Evolutionary conservation across 2,888 invertebrate genomes (phyloP).

Genomic region (Rapana venosa): DNA sequence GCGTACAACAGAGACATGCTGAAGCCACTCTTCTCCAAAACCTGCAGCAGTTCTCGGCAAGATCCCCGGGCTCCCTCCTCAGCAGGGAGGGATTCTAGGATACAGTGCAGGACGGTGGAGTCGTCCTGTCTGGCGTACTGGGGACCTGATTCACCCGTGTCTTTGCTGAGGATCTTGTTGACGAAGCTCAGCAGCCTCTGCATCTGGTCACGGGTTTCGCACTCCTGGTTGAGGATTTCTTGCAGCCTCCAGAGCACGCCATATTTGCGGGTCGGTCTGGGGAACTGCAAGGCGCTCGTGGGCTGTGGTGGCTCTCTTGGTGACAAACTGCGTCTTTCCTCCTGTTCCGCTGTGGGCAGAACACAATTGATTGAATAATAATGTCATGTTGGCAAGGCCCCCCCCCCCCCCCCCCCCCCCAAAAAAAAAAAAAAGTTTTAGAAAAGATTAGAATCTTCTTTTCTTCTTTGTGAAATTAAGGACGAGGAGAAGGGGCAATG

Average conservation of each 20-base stretch:
- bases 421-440: too few species aligned
- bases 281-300: background rate
- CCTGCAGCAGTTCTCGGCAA: conserved; percentile 24
- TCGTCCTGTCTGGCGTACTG: background rate
- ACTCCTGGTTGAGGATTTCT: conserved; percentile 21
- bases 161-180: conserved; percentile 3
- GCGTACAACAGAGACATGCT: conserved; percentile 17
- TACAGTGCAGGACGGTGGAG: background rate
- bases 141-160: background rate
- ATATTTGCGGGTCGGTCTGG: background rate
- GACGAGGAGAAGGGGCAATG: background rate
- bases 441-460: too few species aligned
- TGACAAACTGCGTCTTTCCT: too few species aligned
- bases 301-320: too few species aligned
- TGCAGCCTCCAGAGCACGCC: conserved; percentile 33
- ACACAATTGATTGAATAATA: too few species aligned
- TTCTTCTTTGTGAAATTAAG: background rate
- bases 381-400: too few species aligned
- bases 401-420: too few species aligned
- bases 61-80: background rate
- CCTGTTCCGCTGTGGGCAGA: too few species aligned
- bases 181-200: conserved; percentile 12
- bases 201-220: conserved; percentile 2
- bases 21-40: conserved; percentile 24
- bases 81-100: conserved; percentile 24